Evolutionary conservation across 1,140 invertebrate species (phyloP).

Genomic region (Melipona quadrifasciata): DNA sequence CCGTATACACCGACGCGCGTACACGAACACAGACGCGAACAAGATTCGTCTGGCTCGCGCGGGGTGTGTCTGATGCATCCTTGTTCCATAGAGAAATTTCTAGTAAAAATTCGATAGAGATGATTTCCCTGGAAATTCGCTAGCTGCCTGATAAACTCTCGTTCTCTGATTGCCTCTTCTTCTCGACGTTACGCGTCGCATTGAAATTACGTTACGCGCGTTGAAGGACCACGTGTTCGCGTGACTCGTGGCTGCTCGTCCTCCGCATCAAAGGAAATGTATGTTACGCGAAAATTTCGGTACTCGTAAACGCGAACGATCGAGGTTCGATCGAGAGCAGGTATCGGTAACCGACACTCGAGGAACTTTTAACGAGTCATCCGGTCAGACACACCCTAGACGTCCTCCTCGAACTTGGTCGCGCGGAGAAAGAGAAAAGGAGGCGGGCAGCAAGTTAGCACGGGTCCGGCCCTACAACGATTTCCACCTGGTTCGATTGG

Average conservation of each 20-base stretch:
- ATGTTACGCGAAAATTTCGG: background rate
- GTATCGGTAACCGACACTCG: background rate
- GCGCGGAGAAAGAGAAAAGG: too few relatives aligned
- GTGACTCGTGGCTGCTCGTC: background rate
- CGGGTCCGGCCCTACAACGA: conserved; percentile 31
- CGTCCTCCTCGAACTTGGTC: conserved; percentile 14
- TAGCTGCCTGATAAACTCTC: background rate
- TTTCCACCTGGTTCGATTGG: conserved; percentile 40
- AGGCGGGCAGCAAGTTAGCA: background rate
- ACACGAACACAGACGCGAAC: conserved; percentile 9
- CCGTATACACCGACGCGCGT: background rate
- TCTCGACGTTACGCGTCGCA: background rate
- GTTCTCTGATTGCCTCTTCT: background rate
- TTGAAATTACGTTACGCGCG: background rate
- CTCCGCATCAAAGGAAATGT: background rate
- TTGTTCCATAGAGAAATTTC: conserved; percentile 35
- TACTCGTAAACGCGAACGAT: background rate
- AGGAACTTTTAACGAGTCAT: background rate
- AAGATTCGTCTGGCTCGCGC: conserved; percentile 5
- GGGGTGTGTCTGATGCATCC: conserved; percentile 44
- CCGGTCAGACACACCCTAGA: conserved; percentile 44
- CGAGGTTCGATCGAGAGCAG: background rate
- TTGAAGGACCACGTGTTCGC: conserved; percentile 7
- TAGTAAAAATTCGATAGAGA: background rate
- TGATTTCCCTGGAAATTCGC: background rate